Evolutionary conservation across 2,797 vertebrate species (phyloP), one percentile per base, ranked within the genome.

Genomic region (Atherinosoma microstoma): DNA sequence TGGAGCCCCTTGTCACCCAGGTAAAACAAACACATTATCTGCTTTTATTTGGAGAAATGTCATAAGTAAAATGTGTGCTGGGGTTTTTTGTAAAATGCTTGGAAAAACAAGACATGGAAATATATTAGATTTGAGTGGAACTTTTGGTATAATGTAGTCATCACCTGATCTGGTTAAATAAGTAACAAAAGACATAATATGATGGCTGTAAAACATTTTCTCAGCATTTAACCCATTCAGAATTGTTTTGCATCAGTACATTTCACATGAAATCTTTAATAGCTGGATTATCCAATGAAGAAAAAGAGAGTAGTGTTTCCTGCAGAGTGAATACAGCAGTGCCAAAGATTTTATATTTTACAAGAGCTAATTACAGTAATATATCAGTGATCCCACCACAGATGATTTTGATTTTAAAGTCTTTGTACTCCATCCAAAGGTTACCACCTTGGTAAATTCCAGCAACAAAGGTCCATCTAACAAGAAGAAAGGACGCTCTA

Each of bases 401-500:
- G 24, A 29, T 13, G 24, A 6, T 54, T 29, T 54, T 29, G 1
- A 29, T 54, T 15, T 6, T 12, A 54, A 54, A 9, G 9, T 13
- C 63, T 64, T 75, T 73, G 1, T 67, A 3, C 74, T 15, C 16
- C 12, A 72, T 34, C 47, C 69, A 77, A 78, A 99, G 98, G 98
- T 99, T 58, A 99, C 98, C 49, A 99, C 98, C 3, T 89, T 99
- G 93, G 98, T 99, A 34, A 99, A 99, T 93, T 96, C 97, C 47
- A 99, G 97, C 90, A 99, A 97, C 90, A 99, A 99, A 88, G 98
- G 98, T 0, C 98, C 98, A 20, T 99, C 98, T 49, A 98, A 98
- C 91, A 99, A 99, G 84, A 99, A 99, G 85, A 97, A 99, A 91
- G 98, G 98, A 0, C 97, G 98, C 82, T 99, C 98, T 75, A 99